Conservation (phyloP, 2,888 invertebrate species). For the Temnothorax ravouxi region DNA sequence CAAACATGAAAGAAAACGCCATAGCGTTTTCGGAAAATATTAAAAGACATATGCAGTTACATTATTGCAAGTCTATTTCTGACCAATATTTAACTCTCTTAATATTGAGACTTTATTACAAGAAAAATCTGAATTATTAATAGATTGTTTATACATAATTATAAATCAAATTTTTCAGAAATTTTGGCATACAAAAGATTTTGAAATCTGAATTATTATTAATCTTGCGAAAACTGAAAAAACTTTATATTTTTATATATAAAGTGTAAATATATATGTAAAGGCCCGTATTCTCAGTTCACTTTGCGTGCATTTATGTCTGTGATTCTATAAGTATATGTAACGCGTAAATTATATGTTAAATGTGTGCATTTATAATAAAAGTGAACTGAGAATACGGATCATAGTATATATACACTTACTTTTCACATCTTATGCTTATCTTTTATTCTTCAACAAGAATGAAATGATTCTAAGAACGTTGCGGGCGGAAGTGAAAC, state of each 20-base stretch:
- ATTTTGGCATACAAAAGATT: not conserved
- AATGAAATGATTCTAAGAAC: no score
- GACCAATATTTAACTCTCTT: not conserved
- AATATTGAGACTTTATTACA: not conserved
- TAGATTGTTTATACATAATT: not conserved
- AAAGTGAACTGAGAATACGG: no score
- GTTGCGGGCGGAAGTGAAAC: no score
- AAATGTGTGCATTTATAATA: no score
- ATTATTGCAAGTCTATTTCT: not conserved
- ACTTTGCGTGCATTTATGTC: no score
- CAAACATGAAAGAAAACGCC: not conserved
- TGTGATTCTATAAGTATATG: no score
- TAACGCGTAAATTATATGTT: no score
- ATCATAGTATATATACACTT: no score
- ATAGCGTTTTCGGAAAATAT: not conserved
- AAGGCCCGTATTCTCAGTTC: no score
- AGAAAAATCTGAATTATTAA: not conserved
- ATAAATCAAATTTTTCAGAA: not conserved
- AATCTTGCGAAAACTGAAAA: not conserved
- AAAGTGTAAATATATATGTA: no score
- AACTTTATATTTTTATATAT: not conserved
- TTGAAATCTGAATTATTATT: not conserved
- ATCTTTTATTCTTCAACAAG: not conserved
- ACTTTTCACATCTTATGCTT: no score
- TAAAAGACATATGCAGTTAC: no score